A percentile compares a stretch with the other conserved stretches of the same genome.
phyloP scores from a whole-genome alignment of 1,140 invertebrate species.

The Brachionus manjavacas region DNA sequence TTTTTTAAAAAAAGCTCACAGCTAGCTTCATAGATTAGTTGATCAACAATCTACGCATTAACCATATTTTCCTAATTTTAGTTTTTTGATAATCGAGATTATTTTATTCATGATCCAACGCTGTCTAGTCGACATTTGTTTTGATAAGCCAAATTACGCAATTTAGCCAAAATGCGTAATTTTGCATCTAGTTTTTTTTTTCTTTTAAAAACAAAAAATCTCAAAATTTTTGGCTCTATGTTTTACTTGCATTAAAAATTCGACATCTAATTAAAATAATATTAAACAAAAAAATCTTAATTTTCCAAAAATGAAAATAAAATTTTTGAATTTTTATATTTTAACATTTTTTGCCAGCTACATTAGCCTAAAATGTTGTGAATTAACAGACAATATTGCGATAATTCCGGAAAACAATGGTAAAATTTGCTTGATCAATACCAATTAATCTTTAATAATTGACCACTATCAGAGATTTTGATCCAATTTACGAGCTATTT shows the following conservation, averaged over 20 bases:
- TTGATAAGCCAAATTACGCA: background rate
- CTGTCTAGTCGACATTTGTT: background rate
- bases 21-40: background rate
- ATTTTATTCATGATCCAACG: background rate
- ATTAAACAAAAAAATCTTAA: background rate
- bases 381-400: background rate
- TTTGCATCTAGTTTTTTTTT: background rate
- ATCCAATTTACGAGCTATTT: background rate
- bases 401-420: background rate
- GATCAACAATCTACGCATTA: background rate
- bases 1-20: background rate
- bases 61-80: background rate
- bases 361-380: background rate
- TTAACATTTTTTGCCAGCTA: background rate
- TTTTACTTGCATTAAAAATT: conserved; percentile 2
- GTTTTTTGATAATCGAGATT: background rate
- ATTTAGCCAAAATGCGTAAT: background rate
- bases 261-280: background rate
- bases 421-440: background rate
- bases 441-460: background rate
- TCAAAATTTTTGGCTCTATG: background rate
- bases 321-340: background rate
- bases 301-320: background rate
- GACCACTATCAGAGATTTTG: background rate
- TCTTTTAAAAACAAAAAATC: background rate